Percentiles rank a stretch among this genome's conserved stretches.
These are phyloP conservation scores for Sminthurides aquaticus DNA, from an alignment of 2,888 invertebrate genomes.

Conservation along the genomic window DNA sequence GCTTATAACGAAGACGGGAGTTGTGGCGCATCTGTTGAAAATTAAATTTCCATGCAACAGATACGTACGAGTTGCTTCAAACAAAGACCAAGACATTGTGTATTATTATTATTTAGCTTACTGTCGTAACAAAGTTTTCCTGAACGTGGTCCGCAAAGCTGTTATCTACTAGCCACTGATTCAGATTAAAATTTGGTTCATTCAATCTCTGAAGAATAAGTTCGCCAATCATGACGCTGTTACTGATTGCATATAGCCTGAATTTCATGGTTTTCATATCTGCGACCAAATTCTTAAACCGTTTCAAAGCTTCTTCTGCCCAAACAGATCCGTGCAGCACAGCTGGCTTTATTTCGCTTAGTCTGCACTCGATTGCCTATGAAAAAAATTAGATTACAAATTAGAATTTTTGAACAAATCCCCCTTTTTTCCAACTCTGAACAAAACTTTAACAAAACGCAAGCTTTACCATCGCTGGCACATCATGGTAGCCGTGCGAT, in stretches of 20 bases:
- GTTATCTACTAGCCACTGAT: conserved; percentile 52
- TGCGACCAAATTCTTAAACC: conserved; percentile 26
- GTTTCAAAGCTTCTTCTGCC: conserved; percentile 24
- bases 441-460: too few species aligned
- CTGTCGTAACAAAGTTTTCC: conserved; percentile 71
- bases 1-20: conserved; percentile 15
- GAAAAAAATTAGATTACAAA: background rate
- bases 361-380: conserved; percentile 39
- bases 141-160: conserved; percentile 62
- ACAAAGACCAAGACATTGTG: too few species aligned
- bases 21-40: conserved; percentile 28
- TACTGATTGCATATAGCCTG: conserved; percentile 67
- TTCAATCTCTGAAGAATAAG: conserved; percentile 48
- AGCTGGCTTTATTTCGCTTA: conserved; percentile 33
- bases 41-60: background rate
- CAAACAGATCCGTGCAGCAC: conserved; percentile 36
- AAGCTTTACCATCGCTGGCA: background rate
- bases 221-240: conserved; percentile 62
- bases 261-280: conserved; percentile 10
- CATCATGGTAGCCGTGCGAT: background rate
- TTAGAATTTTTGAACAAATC: too few species aligned
- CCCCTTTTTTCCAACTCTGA: too few species aligned
- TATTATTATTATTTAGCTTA: too few species aligned
- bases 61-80: background rate
- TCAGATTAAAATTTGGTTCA: conserved; percentile 9